These are phyloP conservation scores for Chrysaora quinquecirrha DNA, from an alignment of 30 jellyfish, hydroid and myxozoan species.

Conservation along the genomic window DNA sequence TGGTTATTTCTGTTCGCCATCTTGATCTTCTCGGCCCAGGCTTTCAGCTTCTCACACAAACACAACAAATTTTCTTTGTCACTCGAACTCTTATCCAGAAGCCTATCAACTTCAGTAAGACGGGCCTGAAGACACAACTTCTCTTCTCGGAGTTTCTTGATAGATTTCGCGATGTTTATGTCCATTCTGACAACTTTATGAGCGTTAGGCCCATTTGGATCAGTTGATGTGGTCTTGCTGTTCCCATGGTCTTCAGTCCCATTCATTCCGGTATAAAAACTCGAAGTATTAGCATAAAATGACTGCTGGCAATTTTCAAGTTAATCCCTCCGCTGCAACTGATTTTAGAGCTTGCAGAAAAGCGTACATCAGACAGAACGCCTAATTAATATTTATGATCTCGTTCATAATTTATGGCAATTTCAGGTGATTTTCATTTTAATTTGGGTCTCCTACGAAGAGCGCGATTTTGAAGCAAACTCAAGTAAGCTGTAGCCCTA, in stretches of 20 bases:
- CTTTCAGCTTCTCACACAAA: conserved; percentile 29
- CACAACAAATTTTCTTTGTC: conserved; percentile 24
- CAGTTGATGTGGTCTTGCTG: neutral
- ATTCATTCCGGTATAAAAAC: no score
- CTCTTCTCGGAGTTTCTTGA: conserved; percentile 37
- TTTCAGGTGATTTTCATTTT: no score
- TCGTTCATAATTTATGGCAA: no score
- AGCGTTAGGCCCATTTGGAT: neutral
- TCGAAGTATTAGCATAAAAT: no score
- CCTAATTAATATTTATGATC: no score
- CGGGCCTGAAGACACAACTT: conserved; percentile 14
- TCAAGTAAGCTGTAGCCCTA: no score
- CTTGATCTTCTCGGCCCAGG: conserved; percentile 55
- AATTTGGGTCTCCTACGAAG: no score
- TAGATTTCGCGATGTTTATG: conserved; percentile 34
- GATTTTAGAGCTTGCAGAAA: no score
- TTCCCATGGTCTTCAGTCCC: neutral
- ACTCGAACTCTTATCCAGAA: conserved; percentile 5
- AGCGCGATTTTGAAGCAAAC: no score
- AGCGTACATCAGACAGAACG: no score
- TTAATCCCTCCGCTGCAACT: no score
- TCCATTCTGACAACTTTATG: neutral
- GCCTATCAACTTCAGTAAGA: conserved; percentile 30
- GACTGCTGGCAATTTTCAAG: no score
- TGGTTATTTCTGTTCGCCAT: conserved; percentile 59